Evolutionary conservation across 1,140 invertebrate species (phyloP).

Genomic region (Lasioglossum albipes): DNA sequence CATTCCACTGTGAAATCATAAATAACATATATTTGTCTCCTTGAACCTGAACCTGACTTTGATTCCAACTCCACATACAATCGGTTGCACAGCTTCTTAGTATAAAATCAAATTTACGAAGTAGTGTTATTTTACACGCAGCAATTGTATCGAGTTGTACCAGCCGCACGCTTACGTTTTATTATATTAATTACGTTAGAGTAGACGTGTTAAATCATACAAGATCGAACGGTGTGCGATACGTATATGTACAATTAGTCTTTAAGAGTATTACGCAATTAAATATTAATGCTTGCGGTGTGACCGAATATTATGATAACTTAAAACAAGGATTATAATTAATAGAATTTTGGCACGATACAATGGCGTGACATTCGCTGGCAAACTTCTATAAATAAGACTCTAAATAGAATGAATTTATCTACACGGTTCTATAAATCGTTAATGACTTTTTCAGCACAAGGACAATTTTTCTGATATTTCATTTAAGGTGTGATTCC

Average conservation of each 20-base stretch:
- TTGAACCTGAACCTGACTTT: not conserved
- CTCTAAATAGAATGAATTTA: not conserved
- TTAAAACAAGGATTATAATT: not conserved
- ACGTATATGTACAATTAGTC: constrained; percentile 16
- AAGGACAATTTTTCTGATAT: too few relatives aligned
- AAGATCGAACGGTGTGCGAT: constrained; percentile 9
- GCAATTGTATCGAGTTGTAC: not conserved
- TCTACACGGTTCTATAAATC: not conserved
- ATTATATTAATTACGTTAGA: constrained; percentile 2
- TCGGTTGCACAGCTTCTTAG: not conserved
- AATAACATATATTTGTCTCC: constrained; percentile 41
- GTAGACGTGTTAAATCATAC: not conserved
- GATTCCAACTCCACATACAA: constrained; percentile 11
- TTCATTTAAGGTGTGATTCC: too few relatives aligned
- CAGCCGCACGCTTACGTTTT: not conserved
- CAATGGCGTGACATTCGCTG: not conserved
- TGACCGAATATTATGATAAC: not conserved
- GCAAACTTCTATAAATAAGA: not conserved
- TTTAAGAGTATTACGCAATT: constrained; percentile 18
- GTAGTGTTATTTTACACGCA: constrained; percentile 1
- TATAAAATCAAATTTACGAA: constrained; percentile 37
- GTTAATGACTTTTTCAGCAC: not conserved
- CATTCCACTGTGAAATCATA: constrained; percentile 19
- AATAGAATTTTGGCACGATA: constrained; percentile 49
- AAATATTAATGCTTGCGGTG: constrained; percentile 7